Base-by-base conservation (phyloP, 2,113 vertebrate genomes). In the Nesogale talazaci region DNA sequence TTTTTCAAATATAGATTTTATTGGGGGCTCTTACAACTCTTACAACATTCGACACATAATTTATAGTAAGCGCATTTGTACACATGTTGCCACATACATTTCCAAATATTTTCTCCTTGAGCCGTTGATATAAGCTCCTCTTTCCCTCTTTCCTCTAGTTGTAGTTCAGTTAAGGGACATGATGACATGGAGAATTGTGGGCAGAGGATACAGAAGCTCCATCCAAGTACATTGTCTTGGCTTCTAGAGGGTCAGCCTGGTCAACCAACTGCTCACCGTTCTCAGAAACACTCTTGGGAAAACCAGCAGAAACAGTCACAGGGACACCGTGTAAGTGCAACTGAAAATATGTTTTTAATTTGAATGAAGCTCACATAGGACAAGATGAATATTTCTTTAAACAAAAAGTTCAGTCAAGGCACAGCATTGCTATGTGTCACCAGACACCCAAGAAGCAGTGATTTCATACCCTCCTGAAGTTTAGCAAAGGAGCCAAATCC, bases 331-430 rank as follows among this genome's bases (percentile, higher is more conserved):
- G 83, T 76, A 84, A 93, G 38, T 85, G 59, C 93, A 70, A 75
- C 87, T 4, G 27, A 90, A 91, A 94, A 92, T 88, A 91, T 46
- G 40, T 72, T 82, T 94, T 94, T 86, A 84, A 85, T 92, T 70
- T 75, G 67, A 63, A 78, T 87, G 56, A 82, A 70, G 63, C 94
- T 89, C 63, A 89, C 86, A 84, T 78, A 57, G 69, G 84, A 93
- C 67, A 83, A 83, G 61, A 65, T 3, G 82, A 31, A 65, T 23
- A 85, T 87, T 94, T 91, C 56, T 89, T 95, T 81, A 74, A 75
- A 76, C 23, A 72, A 57, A 89, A 42, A 65, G 12, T 91, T 75
- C 46, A 11, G 2, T 86, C 76, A 74, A 89, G 84, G 80, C 46
- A 40, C 63, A 83, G 36, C 52, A 61, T 85, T 75, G 61, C 29